A percentile compares a stretch with the other conserved stretches of the same genome.
These are phyloP conservation scores for Stenodema calcarata DNA, from an alignment of 2,888 invertebrate genomes.

Conservation along the genomic window DNA sequence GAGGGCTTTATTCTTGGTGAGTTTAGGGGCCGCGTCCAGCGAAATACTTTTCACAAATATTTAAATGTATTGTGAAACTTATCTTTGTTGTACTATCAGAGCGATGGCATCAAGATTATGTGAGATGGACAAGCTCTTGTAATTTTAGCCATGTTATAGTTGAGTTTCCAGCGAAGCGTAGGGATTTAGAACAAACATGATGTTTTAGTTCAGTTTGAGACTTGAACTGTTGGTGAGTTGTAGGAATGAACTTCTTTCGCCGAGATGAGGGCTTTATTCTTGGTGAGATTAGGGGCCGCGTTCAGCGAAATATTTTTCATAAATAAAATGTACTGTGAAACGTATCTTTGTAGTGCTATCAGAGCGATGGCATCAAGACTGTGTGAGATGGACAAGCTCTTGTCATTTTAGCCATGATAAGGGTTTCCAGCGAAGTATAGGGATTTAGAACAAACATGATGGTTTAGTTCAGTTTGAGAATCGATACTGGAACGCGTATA, in stretches of 20 bases:
- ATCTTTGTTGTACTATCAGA: background rate
- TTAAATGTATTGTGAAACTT: background rate
- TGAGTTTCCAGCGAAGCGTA: background rate
- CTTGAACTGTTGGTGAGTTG: no score
- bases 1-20: slow-evolving; percentile 41
- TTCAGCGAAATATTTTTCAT: no score
- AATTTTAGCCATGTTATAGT: background rate
- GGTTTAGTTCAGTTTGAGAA: no score
- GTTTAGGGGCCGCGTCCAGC: no score
- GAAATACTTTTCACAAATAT: no score
- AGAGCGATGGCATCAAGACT: background rate
- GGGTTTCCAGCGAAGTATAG: no score
- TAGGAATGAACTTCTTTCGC: slow-evolving; percentile 26
- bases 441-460: no score
- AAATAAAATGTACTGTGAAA: no score
- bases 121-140: background rate
- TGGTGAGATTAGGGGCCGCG: slow-evolving; percentile 47
- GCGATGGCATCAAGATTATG: background rate
- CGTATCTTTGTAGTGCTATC: background rate
- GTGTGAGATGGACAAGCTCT: background rate
- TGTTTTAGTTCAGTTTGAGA: no score
- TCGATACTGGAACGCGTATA: no score
- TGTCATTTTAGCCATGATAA: background rate
- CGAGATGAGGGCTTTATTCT: slow-evolving; percentile 42
- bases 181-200: no score